Evolutionary conservation across 2,888 invertebrate genomes (phyloP).

Genomic region (Augiades crinisus): DNA sequence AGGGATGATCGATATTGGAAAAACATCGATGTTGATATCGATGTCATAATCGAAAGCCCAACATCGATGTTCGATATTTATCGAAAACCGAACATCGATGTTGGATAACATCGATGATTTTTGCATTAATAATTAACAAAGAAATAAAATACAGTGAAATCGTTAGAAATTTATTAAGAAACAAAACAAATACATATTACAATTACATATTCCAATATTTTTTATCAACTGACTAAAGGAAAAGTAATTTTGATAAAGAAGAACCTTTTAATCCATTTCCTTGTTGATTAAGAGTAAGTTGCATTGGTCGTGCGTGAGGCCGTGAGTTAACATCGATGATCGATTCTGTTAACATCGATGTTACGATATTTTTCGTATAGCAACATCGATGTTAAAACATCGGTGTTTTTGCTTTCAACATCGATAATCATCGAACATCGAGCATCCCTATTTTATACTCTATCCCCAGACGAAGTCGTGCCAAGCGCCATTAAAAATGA

Average conservation of each 20-base stretch:
- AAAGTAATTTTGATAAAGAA: constrained; percentile 28
- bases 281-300: constrained; percentile 27
- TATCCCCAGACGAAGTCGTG: too few relatives aligned
- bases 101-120: constrained; percentile 16
- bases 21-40: constrained; percentile 2
- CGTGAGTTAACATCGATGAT: constrained; percentile 20
- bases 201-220: constrained; percentile 18
- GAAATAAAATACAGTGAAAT: constrained; percentile 9
- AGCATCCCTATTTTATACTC: constrained; percentile 9
- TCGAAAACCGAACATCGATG: constrained; percentile 10
- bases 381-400: too few relatives aligned
- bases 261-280: constrained; percentile 25
- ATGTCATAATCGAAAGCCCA: not conserved
- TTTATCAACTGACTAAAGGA: constrained; percentile 20
- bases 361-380: constrained; percentile 24
- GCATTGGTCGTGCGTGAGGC: constrained; percentile 22
- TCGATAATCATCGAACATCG: constrained; percentile 11
- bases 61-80: not conserved
- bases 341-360: constrained; percentile 25
- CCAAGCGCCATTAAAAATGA: too few relatives aligned
- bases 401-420: constrained; percentile 18
- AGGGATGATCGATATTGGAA: not conserved
- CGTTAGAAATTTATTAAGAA: not conserved
- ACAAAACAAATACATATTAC: constrained; percentile 12
- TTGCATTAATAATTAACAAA: constrained; percentile 11